Percentiles rank a stretch among this genome's conserved stretches.
Evolutionary conservation across 2,797 vertebrate species (phyloP).

Genomic region (Percopsis omiscomaycus): DNA sequence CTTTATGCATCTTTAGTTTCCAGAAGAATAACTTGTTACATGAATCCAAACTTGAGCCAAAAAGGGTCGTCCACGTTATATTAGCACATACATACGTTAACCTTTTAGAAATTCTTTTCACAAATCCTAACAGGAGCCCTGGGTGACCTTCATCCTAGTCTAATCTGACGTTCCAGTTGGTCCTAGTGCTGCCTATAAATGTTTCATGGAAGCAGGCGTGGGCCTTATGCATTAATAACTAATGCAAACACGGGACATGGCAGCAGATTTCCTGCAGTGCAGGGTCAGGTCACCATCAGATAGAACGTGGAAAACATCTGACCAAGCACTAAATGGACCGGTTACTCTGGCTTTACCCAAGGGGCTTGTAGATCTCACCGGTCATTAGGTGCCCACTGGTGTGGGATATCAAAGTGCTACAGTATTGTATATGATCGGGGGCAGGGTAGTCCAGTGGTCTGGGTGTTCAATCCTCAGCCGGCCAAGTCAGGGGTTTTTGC

Average conservation of each 20-base stretch:
- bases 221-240: conserved; percentile 36
- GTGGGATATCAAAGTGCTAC: background rate
- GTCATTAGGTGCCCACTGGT: conserved; percentile 14
- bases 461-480: too few species aligned
- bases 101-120: background rate
- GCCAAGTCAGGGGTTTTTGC: too few species aligned
- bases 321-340: background rate
- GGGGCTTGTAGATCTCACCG: conserved; percentile 21
- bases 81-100: too few species aligned
- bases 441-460: too few species aligned
- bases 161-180: conserved; percentile 42
- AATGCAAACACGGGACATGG: conserved; percentile 32
- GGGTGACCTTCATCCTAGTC: conserved; percentile 32
- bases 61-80: too few species aligned
- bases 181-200: conserved; percentile 23
- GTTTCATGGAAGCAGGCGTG: conserved; percentile 23
- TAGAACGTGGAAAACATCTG: background rate
- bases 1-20: too few species aligned
- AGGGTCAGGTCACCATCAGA: background rate
- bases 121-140: conserved; percentile 23
- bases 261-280: background rate
- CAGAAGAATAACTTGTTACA: too few species aligned
- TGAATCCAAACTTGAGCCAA: too few species aligned
- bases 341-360: conserved; percentile 1
- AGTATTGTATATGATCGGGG: too few species aligned